Conservation (phyloP, 2,797 vertebrate species). For the Squalus acanthias region DNA sequence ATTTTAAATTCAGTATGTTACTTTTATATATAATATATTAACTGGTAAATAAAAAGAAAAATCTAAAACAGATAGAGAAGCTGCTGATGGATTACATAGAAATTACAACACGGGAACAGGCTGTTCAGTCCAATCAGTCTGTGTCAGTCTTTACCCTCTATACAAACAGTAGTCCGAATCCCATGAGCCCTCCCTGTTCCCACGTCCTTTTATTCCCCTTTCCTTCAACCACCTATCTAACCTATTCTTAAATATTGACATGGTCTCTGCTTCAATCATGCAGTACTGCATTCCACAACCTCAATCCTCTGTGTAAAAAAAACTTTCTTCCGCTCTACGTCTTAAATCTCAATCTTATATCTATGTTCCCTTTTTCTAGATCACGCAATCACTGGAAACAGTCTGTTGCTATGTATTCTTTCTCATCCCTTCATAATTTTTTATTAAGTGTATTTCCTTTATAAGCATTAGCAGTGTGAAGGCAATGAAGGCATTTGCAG, state of each 20-base stretch:
- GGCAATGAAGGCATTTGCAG: background rate
- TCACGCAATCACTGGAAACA: background rate
- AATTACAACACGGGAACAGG: background rate
- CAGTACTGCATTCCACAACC: background rate
- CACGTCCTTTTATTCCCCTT: background rate
- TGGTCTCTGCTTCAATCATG: background rate
- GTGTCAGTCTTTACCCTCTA: too few relatives aligned
- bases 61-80: background rate
- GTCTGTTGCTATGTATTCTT: background rate
- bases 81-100: background rate
- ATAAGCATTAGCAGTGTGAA: background rate
- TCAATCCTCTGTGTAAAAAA: background rate
- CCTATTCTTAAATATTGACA: too few relatives aligned
- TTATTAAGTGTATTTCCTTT: background rate
- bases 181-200: background rate
- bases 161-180: background rate
- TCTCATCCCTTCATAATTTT: background rate
- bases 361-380: background rate
- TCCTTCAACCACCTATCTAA: background rate
- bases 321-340: background rate
- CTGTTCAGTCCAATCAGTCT: background rate
- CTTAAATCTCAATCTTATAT: background rate
- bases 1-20: background rate
- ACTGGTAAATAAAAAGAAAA: background rate
- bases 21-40: background rate